Percentiles rank a stretch among this genome's conserved stretches.
Conservation (phyloP, 1,140 invertebrate species). For the Calliphora vicina region DNA sequence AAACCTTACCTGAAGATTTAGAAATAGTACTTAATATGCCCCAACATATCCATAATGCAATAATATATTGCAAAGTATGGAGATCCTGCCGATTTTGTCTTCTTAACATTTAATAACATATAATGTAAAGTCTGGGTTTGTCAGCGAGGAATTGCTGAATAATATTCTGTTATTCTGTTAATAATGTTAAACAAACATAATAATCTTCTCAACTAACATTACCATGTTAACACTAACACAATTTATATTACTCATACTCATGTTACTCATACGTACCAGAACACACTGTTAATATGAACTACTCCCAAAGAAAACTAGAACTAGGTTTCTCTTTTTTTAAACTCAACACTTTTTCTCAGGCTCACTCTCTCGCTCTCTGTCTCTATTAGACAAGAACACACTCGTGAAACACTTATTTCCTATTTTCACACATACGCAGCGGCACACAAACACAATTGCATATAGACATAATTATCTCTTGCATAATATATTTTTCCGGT, state of each 20-base stretch:
- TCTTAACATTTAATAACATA: too few relatives aligned
- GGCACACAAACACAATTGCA: not conserved
- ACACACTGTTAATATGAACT: not conserved
- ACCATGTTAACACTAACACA: too few relatives aligned
- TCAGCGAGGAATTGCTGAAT: too few relatives aligned
- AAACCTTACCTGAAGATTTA: too few relatives aligned
- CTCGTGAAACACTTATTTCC: conserved; percentile 19
- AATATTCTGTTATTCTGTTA: too few relatives aligned
- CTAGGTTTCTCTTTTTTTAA: not conserved
- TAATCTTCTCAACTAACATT: too few relatives aligned
- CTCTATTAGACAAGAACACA: not conserved
- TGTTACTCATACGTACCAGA: not conserved
- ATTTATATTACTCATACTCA: too few relatives aligned
- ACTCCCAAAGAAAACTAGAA: not conserved
- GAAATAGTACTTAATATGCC: too few relatives aligned
- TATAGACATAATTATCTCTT: conserved; percentile 11
- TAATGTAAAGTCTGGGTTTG: too few relatives aligned
- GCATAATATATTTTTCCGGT: conserved; percentile 35
- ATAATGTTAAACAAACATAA: not conserved
- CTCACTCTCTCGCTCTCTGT: not conserved
- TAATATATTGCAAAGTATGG: too few relatives aligned
- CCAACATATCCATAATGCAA: too few relatives aligned
- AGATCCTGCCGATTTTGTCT: too few relatives aligned
- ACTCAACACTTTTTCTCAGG: not conserved
- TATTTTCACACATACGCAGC: not conserved